Evolutionary conservation across 2,888 invertebrate genomes (phyloP), one percentile per base, ranked within the genome.

Genomic region (Eupithecia inturbata): DNA sequence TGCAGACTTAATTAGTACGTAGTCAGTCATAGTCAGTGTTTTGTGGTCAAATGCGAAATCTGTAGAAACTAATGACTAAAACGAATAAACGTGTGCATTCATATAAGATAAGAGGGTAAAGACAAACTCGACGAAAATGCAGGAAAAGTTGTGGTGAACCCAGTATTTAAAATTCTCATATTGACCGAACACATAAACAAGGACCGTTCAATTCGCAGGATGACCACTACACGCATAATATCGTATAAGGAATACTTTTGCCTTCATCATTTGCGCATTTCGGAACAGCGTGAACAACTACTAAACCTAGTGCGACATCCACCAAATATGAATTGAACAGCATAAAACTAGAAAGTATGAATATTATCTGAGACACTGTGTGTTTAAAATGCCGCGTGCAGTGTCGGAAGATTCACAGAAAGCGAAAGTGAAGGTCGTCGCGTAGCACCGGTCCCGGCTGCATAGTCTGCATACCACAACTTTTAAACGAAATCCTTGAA

Each of bases 371-470:
- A 12, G 26, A 57, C 26, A 57, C 57, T 14, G 57, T 57, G 57
- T 57, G 26, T 57, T n/a, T 26, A 57, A 57, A 57, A 22, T 53
- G 26, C 57, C 14, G 57, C 26, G 26, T 57, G 26, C 57, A 14
- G 36, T 19, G n/a, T n/a, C 36, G 33, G 82, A 79, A 85, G 87
- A 85, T 86, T 86, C 87, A 84, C 85, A 85, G 85, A 85, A 89
- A 89, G 88, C 89, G 89, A 89, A 89, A 89, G 89, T 88, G 89
- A 89, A 89, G 89, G 89, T 84, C 88, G 82, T 62, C n/a, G n/a
- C 69, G 33, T 63, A 57, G 67, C 67, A 67, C 78, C 82, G 81
- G 81, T 80, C 80, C 75, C 78, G n/a, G n/a, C 77, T 71, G 78
- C 76, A 66, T 77, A 72, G 75, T 75, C 70, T 76, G 73, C 71